phyloP scores from a whole-genome alignment of 2,888 invertebrate species.

The Hypomecis punctinalis region DNA sequence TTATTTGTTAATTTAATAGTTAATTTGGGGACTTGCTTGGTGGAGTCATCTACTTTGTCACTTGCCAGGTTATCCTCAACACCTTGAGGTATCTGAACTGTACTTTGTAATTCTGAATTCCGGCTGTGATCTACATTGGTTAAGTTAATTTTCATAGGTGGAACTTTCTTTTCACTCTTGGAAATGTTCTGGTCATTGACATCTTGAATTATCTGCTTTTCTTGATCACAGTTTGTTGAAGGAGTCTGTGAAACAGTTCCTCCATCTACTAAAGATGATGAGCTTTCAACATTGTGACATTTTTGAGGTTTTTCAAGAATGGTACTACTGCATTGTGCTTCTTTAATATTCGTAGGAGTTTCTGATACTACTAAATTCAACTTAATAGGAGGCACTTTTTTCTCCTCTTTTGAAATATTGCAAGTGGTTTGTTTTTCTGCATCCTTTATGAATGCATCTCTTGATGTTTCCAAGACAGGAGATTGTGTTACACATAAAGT shows the following conservation, averaged over 20 bases:
- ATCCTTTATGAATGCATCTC: constrained; percentile 11
- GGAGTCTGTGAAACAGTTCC: constrained; percentile 17
- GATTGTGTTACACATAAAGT: not conserved
- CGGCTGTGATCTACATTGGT: constrained; percentile 25
- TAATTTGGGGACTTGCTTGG: constrained; percentile 79
- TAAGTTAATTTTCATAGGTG: constrained; percentile 64
- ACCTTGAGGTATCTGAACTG: constrained; percentile 47
- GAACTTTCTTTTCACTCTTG: constrained; percentile 53
- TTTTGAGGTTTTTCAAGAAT: constrained; percentile 14
- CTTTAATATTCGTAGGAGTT: constrained; percentile 34
- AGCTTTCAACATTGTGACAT: constrained; percentile 14
- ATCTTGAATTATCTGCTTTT: constrained; percentile 6
- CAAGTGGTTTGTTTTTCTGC: constrained; percentile 12
- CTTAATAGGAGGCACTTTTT: constrained; percentile 35
- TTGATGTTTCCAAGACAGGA: constrained; percentile 4
- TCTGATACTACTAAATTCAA: constrained; percentile 32
- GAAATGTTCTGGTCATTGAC: not conserved
- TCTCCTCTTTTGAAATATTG: constrained; percentile 27
- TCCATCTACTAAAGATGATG: not conserved
- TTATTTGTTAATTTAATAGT: constrained; percentile 78
- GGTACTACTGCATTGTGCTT: constrained; percentile 26
- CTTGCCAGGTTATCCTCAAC: constrained; percentile 46
- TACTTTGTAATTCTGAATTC: constrained; percentile 41
- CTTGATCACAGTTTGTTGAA: constrained; percentile 29
- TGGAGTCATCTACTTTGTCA: constrained; percentile 44